Conservation (phyloP, 2,113 vertebrate species). For the Hemibagrus wyckioides region DNA sequence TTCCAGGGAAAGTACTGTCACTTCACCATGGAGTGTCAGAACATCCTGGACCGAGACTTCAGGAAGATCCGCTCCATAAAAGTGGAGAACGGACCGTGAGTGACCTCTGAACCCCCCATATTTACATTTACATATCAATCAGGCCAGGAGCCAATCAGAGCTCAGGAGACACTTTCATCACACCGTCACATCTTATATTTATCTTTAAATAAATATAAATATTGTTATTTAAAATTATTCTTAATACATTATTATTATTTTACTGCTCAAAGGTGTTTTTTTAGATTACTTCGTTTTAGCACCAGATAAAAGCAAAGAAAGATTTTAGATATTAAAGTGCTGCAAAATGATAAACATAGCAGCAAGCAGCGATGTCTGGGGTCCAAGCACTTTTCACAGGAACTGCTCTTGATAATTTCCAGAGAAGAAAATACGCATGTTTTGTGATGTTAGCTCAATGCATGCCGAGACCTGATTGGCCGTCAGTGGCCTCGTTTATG, state of each 20-base stretch:
- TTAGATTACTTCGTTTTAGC: not conserved
- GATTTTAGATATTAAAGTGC: not conserved
- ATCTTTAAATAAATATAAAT: no score
- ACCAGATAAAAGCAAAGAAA: not conserved
- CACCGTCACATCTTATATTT: not conserved
- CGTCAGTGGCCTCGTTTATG: not conserved
- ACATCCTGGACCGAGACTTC: constrained; percentile 91
- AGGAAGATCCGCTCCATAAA: constrained; percentile 94
- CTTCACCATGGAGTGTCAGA: constrained; percentile 91
- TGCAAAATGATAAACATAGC: not conserved
- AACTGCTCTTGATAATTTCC: rapidly evolving
- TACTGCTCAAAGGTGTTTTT: not conserved
- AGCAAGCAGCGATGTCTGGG: not conserved
- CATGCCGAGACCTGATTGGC: no score
- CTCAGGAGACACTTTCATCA: not conserved
- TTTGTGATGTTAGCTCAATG: not conserved
- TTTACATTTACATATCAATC: not conserved
- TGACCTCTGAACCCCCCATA: constrained; percentile 31
- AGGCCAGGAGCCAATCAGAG: not conserved
- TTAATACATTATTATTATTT: not conserved
- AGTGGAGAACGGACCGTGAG: constrained; percentile 94
- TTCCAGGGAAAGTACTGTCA: constrained; percentile 95
- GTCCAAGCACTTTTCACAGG: not conserved
- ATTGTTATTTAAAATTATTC: no score
- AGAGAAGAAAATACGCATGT: no score